A percentile compares a stretch with the other conserved stretches of the same genome.
phyloP scores from a whole-genome alignment of 2,113 vertebrate species.

The Galeopterus variegatus region DNA sequence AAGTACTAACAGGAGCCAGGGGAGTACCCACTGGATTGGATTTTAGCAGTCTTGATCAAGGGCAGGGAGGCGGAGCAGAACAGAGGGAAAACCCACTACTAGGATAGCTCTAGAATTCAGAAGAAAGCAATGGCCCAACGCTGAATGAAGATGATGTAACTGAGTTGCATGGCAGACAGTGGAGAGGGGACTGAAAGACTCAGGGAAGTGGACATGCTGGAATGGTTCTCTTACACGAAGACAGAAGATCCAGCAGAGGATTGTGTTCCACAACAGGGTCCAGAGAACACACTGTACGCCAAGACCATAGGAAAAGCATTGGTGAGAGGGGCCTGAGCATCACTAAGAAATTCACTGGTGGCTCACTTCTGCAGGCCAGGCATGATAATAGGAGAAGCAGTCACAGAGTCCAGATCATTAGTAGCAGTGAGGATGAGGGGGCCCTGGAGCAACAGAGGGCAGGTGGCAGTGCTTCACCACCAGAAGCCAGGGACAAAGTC shows the following conservation, averaged over 20 bases:
- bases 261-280: not conserved
- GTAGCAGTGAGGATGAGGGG: not conserved
- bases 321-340: too few relatives aligned
- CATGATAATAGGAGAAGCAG: not conserved
- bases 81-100: not conserved
- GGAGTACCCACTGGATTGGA: not conserved
- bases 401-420: not conserved
- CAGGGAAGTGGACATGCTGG: not conserved
- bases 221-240: not conserved
- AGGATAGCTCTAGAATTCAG: not conserved
- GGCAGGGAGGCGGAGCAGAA: too few relatives aligned
- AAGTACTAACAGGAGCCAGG: not conserved
- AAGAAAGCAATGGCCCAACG: not conserved
- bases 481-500: not conserved
- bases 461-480: not conserved
- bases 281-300: not conserved
- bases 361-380: not conserved
- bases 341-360: not conserved
- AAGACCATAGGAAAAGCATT: not conserved
- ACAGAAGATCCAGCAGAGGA: not conserved
- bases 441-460: not conserved
- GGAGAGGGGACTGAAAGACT: not conserved
- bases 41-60: not conserved
- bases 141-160: not conserved
- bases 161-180: not conserved